Evolutionary conservation across 2,797 vertebrate genomes (phyloP), one percentile per base, ranked within the genome.

Genomic region (Anguilla pacifica): DNA sequence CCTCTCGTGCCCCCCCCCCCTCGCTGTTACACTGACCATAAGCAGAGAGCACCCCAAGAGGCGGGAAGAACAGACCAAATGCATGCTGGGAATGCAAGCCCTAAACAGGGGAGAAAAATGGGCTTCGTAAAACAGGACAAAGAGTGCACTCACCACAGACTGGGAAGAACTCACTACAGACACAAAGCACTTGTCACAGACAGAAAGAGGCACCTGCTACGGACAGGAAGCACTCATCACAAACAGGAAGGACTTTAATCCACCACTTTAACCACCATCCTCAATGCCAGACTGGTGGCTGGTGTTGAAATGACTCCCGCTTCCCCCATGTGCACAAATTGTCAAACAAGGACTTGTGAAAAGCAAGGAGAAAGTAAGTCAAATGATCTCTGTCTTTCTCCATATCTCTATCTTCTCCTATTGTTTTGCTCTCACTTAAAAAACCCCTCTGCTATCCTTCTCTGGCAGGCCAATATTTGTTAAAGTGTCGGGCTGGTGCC

Each of bases 401-500:
- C 1, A 22, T 59, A 15, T 1, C 57, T 59, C 15, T 22, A 13
- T 3, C 1, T 70, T 3, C 7, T 70, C 0, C 25, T 15, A 77
- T 51, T 2, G 4, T 51, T 51, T 9, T 51, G 9, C 49, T 51
- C 49, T 51, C 49, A 4, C 49, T 5, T 31, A 10, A 46, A 64
- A 86, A 57, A 57, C 55, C 1, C 55, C 55, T 61, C 57, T 17
- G 57, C 57, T 61, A 3, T 61, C 57, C 57, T 61, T 61, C 57
- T 17, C 57, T 61, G 17, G 57, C 79, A 84, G 83, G 61, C n/a
- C 46, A 39, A 84, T 25, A 72, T 84, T 84, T 53, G 13, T 72
- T 74, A 87, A 51, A 51, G 61, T 87, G 82, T 53, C 82, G 39
- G 67, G 51, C 43, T 28, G 64, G 22, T 84, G 59, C 61, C 82